These are phyloP conservation scores for Drosophila malerkotliana DNA, from an alignment of 1,140 invertebrate species.

Conservation along the genomic window DNA sequence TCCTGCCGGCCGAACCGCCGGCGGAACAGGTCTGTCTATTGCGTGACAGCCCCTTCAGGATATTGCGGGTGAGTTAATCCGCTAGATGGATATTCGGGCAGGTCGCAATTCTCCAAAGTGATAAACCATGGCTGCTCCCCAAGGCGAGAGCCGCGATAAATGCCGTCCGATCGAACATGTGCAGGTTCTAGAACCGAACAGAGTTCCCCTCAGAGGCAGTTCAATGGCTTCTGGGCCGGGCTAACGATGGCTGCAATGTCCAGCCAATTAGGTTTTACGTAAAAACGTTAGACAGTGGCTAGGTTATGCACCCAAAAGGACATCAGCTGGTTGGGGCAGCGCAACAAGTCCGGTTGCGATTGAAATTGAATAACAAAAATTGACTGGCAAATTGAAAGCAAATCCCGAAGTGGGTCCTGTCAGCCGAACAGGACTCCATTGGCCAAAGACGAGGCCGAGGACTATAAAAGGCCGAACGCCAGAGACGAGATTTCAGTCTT, in stretches of 20 bases:
- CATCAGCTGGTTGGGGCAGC: not conserved
- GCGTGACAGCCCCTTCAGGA: conserved; percentile 87
- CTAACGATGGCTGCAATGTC: not conserved
- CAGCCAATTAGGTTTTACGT: conserved; percentile 1
- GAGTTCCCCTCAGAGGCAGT: conserved; percentile 9
- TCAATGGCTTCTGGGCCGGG: conserved; percentile 15
- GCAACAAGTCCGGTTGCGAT: conserved; percentile 57
- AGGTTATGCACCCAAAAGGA: not conserved
- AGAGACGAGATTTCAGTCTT: conserved; percentile 62
- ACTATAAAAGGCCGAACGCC: conserved; percentile 68
- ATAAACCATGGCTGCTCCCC: conserved; percentile 23
- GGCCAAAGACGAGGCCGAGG: not conserved
- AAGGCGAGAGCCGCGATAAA: conserved; percentile 29
- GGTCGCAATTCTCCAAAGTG: conserved; percentile 62
- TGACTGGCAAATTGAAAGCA: conserved; percentile 46
- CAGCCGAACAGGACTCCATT: conserved; percentile 3
- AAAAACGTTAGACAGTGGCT: not conserved
- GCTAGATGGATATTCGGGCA: conserved; percentile 5
- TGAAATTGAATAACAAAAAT: conserved; percentile 42
- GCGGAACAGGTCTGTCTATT: conserved; percentile 85
- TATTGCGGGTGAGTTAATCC: conserved; percentile 86
- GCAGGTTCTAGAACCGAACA: not conserved
- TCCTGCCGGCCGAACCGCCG: conserved; percentile 78
- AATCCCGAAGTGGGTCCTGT: conserved; percentile 52
- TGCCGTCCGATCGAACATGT: conserved; percentile 14